phyloP scores from a whole-genome alignment of 1,140 invertebrate species.

The Formica selysi region DNA sequence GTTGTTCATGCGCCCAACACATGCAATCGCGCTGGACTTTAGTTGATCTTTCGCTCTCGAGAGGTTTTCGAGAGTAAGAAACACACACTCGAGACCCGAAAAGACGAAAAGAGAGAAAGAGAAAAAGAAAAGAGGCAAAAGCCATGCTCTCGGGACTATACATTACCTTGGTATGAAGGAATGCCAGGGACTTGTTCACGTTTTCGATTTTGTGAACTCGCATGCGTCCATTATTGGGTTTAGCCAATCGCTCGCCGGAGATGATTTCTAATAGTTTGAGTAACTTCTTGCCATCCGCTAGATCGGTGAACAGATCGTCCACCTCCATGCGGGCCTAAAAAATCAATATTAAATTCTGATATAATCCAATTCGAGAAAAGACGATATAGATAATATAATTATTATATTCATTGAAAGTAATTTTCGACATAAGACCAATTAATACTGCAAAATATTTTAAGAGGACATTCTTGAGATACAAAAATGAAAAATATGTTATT shows the following conservation, averaged over 20 bases:
- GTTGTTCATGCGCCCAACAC: slow-evolving; percentile 30
- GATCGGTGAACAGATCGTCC: slow-evolving; percentile 98
- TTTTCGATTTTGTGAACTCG: slow-evolving; percentile 99
- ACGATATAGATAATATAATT: neutral
- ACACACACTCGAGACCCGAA: slow-evolving; percentile 32
- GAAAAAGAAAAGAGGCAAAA: slow-evolving; percentile 13
- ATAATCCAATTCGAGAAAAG: neutral
- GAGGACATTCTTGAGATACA: neutral
- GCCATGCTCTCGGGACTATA: slow-evolving; percentile 28
- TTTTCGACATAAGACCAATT: neutral
- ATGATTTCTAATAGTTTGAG: slow-evolving; percentile 99
- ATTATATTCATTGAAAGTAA: neutral
- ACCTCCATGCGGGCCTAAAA: slow-evolving; percentile 96
- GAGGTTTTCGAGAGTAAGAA: slow-evolving; percentile 47
- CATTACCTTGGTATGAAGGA: slow-evolving; percentile 97
- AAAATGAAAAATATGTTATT: neutral
- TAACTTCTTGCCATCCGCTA: slow-evolving; percentile 97
- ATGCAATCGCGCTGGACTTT: neutral
- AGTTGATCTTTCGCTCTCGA: slow-evolving; percentile 32
- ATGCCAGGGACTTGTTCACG: slow-evolving; percentile 99
- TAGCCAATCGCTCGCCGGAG: slow-evolving; percentile 98
- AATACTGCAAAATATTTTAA: neutral
- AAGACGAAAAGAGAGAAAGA: neutral
- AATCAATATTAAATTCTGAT: neutral
- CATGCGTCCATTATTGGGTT: slow-evolving; percentile 98